A percentile compares a stretch with the other conserved stretches of the same genome.
These are phyloP conservation scores for Chelonus formosanus DNA, from an alignment of 2,888 invertebrate species.

Conservation along the genomic window DNA sequence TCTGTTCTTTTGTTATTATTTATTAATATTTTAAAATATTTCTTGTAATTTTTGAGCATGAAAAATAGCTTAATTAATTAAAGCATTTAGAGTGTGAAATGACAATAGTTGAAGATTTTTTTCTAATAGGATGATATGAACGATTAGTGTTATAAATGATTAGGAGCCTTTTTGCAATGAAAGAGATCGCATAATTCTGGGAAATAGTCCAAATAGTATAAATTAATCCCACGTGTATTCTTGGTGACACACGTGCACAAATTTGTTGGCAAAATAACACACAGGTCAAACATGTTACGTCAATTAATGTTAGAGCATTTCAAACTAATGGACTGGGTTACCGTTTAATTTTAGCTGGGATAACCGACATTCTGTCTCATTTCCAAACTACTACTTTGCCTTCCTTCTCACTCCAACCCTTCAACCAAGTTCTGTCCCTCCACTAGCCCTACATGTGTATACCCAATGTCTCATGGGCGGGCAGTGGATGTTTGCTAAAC, in stretches of 20 bases:
- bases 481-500: neutral
- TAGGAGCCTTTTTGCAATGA: no score
- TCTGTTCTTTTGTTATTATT: no score
- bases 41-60: no score
- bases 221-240: slow-evolving; percentile 16
- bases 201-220: neutral
- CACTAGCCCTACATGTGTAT: neutral
- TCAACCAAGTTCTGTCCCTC: neutral
- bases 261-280: slow-evolving; percentile 17
- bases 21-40: no score
- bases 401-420: no score
- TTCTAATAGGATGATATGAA: no score
- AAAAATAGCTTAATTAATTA: no score
- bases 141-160: no score
- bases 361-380: slow-evolving; percentile 32
- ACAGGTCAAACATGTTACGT: slow-evolving; percentile 22
- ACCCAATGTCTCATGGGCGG: neutral
- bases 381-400: slow-evolving; percentile 11
- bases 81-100: no score
- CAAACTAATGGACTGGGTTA: slow-evolving; percentile 33
- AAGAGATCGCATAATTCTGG: no score
- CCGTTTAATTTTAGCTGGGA: slow-evolving; percentile 34
- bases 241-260: slow-evolving; percentile 5
- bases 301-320: slow-evolving; percentile 32
- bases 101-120: no score